These are phyloP conservation scores for Dione juno DNA, from an alignment of 2,888 invertebrate genomes.

Conservation along the genomic window DNA sequence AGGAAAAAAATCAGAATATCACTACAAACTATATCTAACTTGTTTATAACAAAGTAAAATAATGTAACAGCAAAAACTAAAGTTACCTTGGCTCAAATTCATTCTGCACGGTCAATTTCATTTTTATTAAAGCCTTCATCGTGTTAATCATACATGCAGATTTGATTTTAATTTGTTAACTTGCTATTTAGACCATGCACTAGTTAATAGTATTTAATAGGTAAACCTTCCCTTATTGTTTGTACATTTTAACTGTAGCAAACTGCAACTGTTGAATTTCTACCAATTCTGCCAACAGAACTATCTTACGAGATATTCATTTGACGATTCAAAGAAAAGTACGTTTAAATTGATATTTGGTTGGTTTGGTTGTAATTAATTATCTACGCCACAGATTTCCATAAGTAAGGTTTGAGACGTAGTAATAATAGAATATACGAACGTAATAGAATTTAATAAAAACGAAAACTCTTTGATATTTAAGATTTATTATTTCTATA, in stretches of 20 bases:
- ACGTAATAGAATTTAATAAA: too few species aligned
- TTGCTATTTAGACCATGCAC: background rate
- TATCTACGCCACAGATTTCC: too few species aligned
- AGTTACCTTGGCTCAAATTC: conserved; percentile 37
- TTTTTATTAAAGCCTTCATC: conserved; percentile 9
- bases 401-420: too few species aligned
- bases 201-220: background rate
- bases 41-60: background rate
- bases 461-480: too few species aligned
- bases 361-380: too few species aligned
- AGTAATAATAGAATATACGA: too few species aligned
- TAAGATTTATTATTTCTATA: background rate
- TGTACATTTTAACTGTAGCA: too few species aligned
- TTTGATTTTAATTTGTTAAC: background rate
- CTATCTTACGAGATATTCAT: too few species aligned
- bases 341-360: too few species aligned
- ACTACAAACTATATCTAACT: background rate
- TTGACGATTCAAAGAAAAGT: too few species aligned
- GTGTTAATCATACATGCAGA: background rate
- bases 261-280: too few species aligned
- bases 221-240: background rate
- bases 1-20: background rate
- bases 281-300: too few species aligned
- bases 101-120: conserved; percentile 26
- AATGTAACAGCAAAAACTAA: conserved; percentile 6